These are phyloP conservation scores for Crocuta crocuta DNA, from an alignment of 2,113 vertebrate species.

Conservation along the genomic window DNA sequence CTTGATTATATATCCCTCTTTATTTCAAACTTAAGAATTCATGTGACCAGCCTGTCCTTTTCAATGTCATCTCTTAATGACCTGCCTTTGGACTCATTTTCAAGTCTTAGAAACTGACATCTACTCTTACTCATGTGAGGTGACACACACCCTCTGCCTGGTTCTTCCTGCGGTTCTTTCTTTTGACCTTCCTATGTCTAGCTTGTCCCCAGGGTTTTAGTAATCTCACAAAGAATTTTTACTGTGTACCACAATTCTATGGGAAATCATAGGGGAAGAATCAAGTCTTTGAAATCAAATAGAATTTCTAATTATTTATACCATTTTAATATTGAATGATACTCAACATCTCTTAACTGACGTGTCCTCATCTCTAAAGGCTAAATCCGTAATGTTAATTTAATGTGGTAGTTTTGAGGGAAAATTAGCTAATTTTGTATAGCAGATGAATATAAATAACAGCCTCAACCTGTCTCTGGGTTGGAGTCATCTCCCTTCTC, in stretches of 20 bases:
- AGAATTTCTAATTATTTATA: not conserved
- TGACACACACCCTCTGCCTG: fast-evolving
- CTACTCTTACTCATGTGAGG: not conserved
- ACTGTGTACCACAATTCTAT: not conserved
- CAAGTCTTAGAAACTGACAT: not conserved
- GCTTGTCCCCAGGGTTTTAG: not conserved
- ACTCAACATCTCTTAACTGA: not conserved
- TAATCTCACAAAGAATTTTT: not conserved
- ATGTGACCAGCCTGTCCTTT: not conserved
- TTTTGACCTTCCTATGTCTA: not conserved
- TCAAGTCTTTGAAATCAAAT: not conserved
- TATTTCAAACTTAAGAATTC: not conserved
- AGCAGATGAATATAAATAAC: not conserved
- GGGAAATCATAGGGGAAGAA: not conserved
- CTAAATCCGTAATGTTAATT: not conserved
- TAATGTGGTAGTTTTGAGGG: not conserved
- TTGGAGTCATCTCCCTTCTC: not conserved
- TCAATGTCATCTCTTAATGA: not conserved
- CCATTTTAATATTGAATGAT: not conserved
- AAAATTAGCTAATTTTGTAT: not conserved
- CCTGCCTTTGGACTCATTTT: not conserved
- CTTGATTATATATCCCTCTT: not conserved
- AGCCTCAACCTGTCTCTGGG: not conserved
- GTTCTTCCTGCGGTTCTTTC: not conserved
- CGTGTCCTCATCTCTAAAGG: not conserved